Percentiles rank a stretch among this genome's conserved stretches.
Conservation (phyloP, 2,797 vertebrate species). For the Anisognathus igniventris region DNA sequence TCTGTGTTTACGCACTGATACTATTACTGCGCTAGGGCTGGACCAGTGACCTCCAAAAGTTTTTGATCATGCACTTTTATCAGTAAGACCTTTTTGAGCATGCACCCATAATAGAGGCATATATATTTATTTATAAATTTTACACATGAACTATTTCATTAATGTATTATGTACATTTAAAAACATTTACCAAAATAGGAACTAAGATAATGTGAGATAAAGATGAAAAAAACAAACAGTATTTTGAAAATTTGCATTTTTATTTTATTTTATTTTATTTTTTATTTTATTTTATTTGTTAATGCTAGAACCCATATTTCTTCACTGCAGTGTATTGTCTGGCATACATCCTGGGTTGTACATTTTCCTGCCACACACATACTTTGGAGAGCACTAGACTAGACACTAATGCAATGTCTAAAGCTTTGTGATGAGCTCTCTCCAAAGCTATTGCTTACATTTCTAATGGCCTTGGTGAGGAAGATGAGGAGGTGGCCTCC, state of each 20-base stretch:
- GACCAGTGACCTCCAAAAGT: not conserved
- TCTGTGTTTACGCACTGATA: not conserved
- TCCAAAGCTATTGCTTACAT: not conserved
- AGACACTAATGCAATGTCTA: not conserved
- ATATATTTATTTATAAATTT: not conserved
- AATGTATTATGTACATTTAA: not conserved
- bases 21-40: not conserved
- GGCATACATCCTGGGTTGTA: fast-evolving
- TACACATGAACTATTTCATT: not conserved
- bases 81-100: not conserved
- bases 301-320: not conserved
- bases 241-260: not conserved
- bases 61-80: not conserved
- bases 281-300: not conserved
- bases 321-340: not conserved
- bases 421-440: not conserved
- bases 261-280: not conserved
- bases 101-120: not conserved
- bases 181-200: not conserved
- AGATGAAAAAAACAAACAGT: not conserved
- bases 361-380: fast-evolving
- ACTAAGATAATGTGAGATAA: not conserved
- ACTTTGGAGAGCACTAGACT: not conserved
- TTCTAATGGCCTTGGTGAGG: not conserved
- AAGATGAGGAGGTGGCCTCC: not conserved